These are phyloP conservation scores for Trichonephila clavipes DNA, from an alignment of 1,140 invertebrate species.

Conservation along the genomic window DNA sequence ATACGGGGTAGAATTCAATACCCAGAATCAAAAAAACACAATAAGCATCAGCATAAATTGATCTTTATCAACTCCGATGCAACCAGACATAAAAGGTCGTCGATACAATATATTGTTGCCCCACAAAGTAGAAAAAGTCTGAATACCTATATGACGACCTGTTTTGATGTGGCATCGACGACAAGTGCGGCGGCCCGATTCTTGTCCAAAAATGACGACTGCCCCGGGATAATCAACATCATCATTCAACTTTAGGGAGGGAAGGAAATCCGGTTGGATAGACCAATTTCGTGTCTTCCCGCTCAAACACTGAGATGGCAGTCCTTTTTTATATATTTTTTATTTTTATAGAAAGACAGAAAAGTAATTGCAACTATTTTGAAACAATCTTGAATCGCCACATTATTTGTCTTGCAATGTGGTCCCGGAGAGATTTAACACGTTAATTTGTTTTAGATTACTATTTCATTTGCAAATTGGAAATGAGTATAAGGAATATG, in stretches of 20 bases:
- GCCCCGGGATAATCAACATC: constrained; percentile 42
- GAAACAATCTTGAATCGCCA: not conserved
- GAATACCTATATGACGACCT: constrained; percentile 19
- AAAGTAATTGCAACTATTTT: not conserved
- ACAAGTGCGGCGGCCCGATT: constrained; percentile 25
- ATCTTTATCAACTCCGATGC: not conserved
- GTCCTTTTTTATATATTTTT: not conserved
- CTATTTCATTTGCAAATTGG: too few species aligned
- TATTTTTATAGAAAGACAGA: not conserved
- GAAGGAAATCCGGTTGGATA: constrained; percentile 64
- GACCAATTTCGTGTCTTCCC: constrained; percentile 48
- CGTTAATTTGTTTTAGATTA: not conserved
- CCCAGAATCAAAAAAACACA: not conserved
- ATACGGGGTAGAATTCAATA: too few species aligned
- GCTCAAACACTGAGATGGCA: not conserved
- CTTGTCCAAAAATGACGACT: constrained; percentile 16
- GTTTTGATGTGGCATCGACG: not conserved
- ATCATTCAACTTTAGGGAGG: constrained; percentile 52
- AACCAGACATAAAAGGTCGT: not conserved
- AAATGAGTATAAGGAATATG: too few species aligned
- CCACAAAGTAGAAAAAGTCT: not conserved
- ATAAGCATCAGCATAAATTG: not conserved
- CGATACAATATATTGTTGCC: constrained; percentile 35
- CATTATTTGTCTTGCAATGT: not conserved
- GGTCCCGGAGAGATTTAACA: not conserved